Conservation (phyloP, 2,888 invertebrate genomes). For the Sarcophaga variegata region DNA sequence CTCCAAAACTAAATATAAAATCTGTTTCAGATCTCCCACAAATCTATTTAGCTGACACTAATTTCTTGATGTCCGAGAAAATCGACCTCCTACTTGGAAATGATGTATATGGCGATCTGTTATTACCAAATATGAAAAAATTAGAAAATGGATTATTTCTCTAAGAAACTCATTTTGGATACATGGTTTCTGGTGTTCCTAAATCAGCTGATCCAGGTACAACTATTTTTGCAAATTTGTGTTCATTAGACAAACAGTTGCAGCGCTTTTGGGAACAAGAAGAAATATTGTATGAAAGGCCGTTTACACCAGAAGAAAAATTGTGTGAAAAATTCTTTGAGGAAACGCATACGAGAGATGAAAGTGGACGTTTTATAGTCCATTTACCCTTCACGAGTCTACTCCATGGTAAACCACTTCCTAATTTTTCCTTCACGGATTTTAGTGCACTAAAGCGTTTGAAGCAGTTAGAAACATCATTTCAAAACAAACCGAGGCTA, state of each 20-base stretch:
- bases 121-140: conserved; percentile 47
- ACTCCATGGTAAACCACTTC: background rate
- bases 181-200: conserved; percentile 47
- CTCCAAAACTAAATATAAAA: conserved; percentile 8
- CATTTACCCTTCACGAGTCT: conserved; percentile 31
- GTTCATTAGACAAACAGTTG: conserved; percentile 44
- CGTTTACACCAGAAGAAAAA: conserved; percentile 29
- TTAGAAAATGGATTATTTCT: conserved; percentile 53
- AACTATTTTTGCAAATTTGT: conserved; percentile 38
- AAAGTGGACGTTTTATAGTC: conserved; percentile 35
- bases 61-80: conserved; percentile 21
- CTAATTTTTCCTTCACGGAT: conserved; percentile 38
- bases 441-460: conserved; percentile 44
- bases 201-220: background rate
- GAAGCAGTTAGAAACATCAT: conserved; percentile 44
- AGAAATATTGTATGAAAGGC: conserved; percentile 27
- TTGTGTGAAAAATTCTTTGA: conserved; percentile 43
- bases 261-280: conserved; percentile 56
- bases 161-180: conserved; percentile 59
- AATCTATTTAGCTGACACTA: conserved; percentile 35
- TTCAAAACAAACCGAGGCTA: conserved; percentile 30
- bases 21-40: background rate
- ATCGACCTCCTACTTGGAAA: too few relatives aligned
- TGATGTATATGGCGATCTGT: conserved; percentile 44
- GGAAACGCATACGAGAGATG: conserved; percentile 20